These are phyloP conservation scores for Acipenser transmontanus DNA, from an alignment of 2,797 vertebrate species.

Conservation along the genomic window DNA sequence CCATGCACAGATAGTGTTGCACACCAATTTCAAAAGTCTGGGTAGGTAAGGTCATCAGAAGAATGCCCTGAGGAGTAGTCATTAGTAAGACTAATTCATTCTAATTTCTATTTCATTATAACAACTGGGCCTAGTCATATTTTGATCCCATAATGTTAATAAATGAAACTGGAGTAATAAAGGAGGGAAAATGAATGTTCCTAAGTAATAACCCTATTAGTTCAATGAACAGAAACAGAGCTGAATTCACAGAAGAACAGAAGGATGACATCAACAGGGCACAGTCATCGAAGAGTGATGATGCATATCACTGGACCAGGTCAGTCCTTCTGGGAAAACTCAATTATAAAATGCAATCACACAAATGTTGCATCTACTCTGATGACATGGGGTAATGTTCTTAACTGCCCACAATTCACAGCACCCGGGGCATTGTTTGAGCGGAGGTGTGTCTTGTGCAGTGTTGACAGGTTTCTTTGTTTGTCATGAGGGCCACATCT, in stretches of 20 bases:
- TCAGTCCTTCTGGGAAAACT: slow-evolving; percentile 31
- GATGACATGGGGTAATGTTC: background rate
- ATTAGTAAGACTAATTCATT: slow-evolving; percentile 74
- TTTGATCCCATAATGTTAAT: slow-evolving; percentile 71
- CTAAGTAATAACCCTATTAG: slow-evolving; percentile 73
- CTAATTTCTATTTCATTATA: slow-evolving; percentile 69
- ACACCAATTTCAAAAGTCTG: slow-evolving; percentile 29
- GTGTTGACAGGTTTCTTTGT: slow-evolving; percentile 18
- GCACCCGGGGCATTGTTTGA: slow-evolving; percentile 17
- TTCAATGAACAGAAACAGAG: slow-evolving; percentile 44
- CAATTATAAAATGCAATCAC: background rate
- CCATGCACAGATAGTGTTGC: slow-evolving; percentile 21
- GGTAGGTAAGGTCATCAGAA: slow-evolving; percentile 35
- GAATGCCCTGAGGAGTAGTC: slow-evolving; percentile 47
- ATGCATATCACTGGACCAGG: slow-evolving; percentile 13
- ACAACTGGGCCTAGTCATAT: slow-evolving; percentile 68
- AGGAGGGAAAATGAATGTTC: slow-evolving; percentile 55
- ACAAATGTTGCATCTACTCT: no score
- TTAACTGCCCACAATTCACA: slow-evolving; percentile 10
- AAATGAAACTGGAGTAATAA: slow-evolving; percentile 58
- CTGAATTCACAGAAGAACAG: slow-evolving; percentile 18
- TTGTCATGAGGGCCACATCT: no score
- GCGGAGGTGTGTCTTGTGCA: slow-evolving; percentile 32
- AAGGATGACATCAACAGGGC: slow-evolving; percentile 31
- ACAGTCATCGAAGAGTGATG: slow-evolving; percentile 10